A percentile compares a stretch with the other conserved stretches of the same genome.
These are phyloP conservation scores for Pollicipes pollicipes DNA, from an alignment of 1,140 invertebrate species.

Conservation along the genomic window DNA sequence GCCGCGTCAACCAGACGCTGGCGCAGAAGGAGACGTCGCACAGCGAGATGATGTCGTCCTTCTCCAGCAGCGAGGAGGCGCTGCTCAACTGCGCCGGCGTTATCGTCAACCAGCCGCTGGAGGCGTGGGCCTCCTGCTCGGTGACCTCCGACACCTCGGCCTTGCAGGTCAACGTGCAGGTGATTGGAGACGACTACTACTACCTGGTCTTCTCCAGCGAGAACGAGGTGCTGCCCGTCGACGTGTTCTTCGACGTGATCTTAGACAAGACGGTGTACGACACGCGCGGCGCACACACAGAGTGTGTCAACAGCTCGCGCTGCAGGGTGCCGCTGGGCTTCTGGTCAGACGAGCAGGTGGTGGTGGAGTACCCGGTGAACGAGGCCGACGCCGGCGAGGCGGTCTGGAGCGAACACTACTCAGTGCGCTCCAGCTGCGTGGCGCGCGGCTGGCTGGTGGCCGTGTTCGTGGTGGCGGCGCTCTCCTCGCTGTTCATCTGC, in stretches of 20 bases:
- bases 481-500: not conserved
- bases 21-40: constrained; percentile 26
- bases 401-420: constrained; percentile 21
- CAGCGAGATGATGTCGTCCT: constrained; percentile 59
- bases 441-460: not conserved
- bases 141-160: constrained; percentile 20
- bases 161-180: constrained; percentile 25
- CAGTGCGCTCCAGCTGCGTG: not conserved
- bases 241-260: constrained; percentile 37
- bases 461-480: not conserved
- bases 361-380: constrained; percentile 21
- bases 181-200: constrained; percentile 53
- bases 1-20: constrained; percentile 19
- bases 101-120: constrained; percentile 47
- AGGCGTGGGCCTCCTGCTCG: constrained; percentile 38
- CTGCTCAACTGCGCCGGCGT: constrained; percentile 50
- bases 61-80: constrained; percentile 54
- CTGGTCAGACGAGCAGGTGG: constrained; percentile 43
- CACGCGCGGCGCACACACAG: constrained; percentile 29
- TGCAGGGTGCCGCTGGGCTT: constrained; percentile 46
- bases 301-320: constrained; percentile 36
- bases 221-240: constrained; percentile 39
- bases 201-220: constrained; percentile 66
- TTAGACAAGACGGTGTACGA: constrained; percentile 49
- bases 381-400: constrained; percentile 21